Conservation (phyloP, 2,113 vertebrate species). For the Litocranius walleri region DNA sequence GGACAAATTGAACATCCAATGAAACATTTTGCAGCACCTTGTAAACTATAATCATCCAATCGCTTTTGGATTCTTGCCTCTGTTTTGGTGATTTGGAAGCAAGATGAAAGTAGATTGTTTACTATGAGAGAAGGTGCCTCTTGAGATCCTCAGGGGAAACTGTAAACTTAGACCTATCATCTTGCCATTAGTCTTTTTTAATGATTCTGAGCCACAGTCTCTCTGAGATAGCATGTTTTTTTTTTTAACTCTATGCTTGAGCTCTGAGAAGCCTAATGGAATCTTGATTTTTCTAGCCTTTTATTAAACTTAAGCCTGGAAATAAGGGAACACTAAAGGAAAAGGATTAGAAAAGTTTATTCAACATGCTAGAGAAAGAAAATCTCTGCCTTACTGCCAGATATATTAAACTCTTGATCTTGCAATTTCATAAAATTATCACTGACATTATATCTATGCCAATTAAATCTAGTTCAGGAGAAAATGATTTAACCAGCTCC, state of each 20-base stretch:
- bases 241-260: background rate
- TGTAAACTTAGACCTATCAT: background rate
- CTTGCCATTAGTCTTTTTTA: conserved; percentile 49
- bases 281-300: conserved; percentile 39
- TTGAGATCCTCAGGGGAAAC: background rate
- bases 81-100: background rate
- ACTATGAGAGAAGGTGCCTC: background rate
- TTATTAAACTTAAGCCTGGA: conserved; percentile 51
- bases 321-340: conserved; percentile 46
- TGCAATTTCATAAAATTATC: conserved; percentile 76
- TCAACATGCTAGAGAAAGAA: conserved; percentile 61
- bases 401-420: conserved; percentile 70
- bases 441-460: conserved; percentile 75
- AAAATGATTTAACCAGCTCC: conserved; percentile 70
- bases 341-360: conserved; percentile 67
- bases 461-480: conserved; percentile 67
- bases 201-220: conserved; percentile 24
- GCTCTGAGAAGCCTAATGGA: conserved; percentile 16
- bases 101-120: background rate
- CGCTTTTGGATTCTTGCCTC: background rate
- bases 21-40: conserved; percentile 16
- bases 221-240: conserved; percentile 20
- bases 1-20: background rate
- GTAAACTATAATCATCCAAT: conserved; percentile 14
- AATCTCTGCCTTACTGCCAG: conserved; percentile 64